Evolutionary conservation across 2,888 invertebrate genomes (phyloP).

Genomic region (Oligia latruncula): DNA sequence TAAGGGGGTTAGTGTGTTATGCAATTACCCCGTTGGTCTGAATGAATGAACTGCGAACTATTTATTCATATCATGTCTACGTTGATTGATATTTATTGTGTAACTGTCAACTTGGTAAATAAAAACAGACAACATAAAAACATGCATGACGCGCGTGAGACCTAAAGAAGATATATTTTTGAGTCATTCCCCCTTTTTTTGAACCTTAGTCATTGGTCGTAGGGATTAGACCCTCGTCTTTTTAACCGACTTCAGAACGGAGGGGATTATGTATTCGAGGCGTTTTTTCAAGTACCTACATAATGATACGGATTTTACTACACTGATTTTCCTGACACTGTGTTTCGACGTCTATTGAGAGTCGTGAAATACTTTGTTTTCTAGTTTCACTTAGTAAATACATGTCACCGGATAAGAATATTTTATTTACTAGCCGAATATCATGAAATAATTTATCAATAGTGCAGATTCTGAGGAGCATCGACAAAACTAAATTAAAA

Average conservation of each 20-base stretch:
- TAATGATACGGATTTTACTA: background rate
- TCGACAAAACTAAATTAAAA: background rate
- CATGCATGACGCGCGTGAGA: too few relatives aligned
- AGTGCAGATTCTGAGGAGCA: constrained; percentile 1
- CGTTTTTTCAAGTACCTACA: background rate
- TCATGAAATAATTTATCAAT: background rate
- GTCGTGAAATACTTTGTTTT: background rate
- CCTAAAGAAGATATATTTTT: background rate
- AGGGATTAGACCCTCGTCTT: background rate
- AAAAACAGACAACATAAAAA: too few relatives aligned
- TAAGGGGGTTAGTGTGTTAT: too few relatives aligned
- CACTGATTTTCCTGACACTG: background rate
- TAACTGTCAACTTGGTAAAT: background rate
- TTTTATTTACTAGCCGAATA: background rate
- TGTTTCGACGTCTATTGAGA: background rate
- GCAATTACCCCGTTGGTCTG: background rate
- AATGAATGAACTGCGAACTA: constrained; percentile 32
- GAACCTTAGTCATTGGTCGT: background rate
- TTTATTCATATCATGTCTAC: constrained; percentile 34
- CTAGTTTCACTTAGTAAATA: background rate
- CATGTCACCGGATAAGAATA: constrained; percentile 9
- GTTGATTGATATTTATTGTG: constrained; percentile 24
- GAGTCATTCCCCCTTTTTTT: background rate
- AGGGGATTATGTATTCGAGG: background rate
- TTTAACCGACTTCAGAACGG: background rate